phyloP scores from a whole-genome alignment of 2,113 vertebrate species.

The Prinia subflava region DNA sequence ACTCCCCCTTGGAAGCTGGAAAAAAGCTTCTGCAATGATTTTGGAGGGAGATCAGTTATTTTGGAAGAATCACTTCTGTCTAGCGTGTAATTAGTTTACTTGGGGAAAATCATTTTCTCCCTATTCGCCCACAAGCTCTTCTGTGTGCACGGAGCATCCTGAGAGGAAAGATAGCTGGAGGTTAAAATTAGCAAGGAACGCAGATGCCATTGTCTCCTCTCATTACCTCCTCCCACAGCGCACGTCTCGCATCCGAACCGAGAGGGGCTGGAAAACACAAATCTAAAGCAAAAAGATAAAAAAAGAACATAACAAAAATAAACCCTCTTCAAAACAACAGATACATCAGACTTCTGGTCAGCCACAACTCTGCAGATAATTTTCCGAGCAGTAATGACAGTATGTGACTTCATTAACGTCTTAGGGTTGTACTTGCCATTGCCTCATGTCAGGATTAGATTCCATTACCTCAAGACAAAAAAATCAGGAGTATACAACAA shows the following conservation, averaged over 20 bases:
- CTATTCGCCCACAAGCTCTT: not conserved
- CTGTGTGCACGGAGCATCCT: not conserved
- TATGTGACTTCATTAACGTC: not conserved
- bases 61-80: not conserved
- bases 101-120: not conserved
- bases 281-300: not conserved
- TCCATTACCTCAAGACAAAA: not conserved
- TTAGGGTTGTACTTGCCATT: not conserved
- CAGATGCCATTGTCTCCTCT: constrained; percentile 49
- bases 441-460: not conserved
- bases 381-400: not conserved
- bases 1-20: not conserved
- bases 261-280: not conserved
- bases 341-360: not conserved
- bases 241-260: not conserved
- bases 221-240: constrained; percentile 31
- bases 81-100: not conserved
- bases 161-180: constrained; percentile 26
- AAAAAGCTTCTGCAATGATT: not conserved
- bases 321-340: not conserved
- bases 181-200: constrained; percentile 58
- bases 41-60: not conserved
- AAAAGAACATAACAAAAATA: not conserved
- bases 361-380: fast-evolving
- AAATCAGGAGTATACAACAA: not conserved